Evolutionary conservation across 1,140 invertebrate genomes (phyloP), one percentile per base, ranked within the genome.

Genomic region (Plodia interpunctella): DNA sequence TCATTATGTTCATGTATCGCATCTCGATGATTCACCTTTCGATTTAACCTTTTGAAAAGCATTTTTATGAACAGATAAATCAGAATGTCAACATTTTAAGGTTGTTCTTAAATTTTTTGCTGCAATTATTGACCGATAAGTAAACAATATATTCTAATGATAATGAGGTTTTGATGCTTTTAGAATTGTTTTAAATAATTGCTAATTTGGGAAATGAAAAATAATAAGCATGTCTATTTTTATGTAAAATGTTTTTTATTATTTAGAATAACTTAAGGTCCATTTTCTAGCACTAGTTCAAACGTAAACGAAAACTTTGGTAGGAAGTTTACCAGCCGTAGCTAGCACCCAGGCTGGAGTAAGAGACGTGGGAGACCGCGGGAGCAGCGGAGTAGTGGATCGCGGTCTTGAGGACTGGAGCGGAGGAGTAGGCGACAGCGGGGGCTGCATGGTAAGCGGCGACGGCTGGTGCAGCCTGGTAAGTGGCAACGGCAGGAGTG

Each of bases 311-410:
- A 44, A 44, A 17, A 4, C 35, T 51, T 25, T 25, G 18, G 19
- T 32, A 11, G 18, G 19, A 19, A 17, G 15, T 62, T 66, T 65
- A 72, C 79, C 79, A 82, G 49, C 66, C 77, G 60, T 82, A 82
- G 63, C 62, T 72, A 15, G 68, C 70, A 55, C 74, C 77, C 38
- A 78, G 63, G 20, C 71, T 73, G 20, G 74, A 53, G 69, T 77
- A 77, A 17, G 74, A 65, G 52, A 78, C 78, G 55, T 80, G 77
- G 25, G 79, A 77, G 2, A 81, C 74, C 0, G 76, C 78, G 4
- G 78, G 78, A 9, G 78, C 78, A 8, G 78, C 66, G 18, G 72
- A 72, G 70, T 63, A 57, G 59, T 20, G 54, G 9, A n/a, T n/a
- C n/a, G n/a, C n/a, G n/a, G n/a, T n/a, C n/a, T n/a, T n/a, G n/a